Percentiles rank a stretch among this genome's conserved stretches.
Evolutionary conservation across 2,113 vertebrate species (phyloP).

Genomic region (Microtus richardsoni): DNA sequence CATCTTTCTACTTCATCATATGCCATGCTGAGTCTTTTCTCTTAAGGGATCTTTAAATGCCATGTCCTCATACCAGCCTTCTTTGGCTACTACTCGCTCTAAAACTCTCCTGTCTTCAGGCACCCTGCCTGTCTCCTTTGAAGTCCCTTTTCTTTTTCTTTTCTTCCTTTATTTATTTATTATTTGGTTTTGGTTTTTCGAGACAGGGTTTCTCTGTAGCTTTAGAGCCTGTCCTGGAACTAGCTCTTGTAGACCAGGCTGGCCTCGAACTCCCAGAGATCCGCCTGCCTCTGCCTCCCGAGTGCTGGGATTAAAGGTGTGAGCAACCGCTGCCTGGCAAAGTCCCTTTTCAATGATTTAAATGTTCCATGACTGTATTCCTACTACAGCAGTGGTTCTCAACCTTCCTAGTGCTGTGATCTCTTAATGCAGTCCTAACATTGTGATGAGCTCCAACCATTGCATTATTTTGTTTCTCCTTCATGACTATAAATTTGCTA

Average conservation of each 20-base stretch:
- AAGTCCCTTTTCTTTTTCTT: no score
- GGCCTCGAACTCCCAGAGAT: no score
- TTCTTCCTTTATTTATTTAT: no score
- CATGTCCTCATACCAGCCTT: not conserved
- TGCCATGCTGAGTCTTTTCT: not conserved
- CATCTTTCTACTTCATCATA: not conserved
- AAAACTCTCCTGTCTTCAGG: not conserved
- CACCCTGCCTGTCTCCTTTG: not conserved
- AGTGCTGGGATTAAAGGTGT: no score
- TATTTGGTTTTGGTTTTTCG: no score
- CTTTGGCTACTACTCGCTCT: not conserved
- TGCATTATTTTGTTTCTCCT: not conserved
- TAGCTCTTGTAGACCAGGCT: no score
- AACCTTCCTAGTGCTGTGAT: not conserved
- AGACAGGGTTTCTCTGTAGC: no score
- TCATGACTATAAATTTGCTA: not conserved
- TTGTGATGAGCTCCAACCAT: not conserved
- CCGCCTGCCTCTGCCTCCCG: no score
- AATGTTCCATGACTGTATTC: not conserved
- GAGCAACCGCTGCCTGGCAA: no score
- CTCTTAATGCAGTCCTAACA: not conserved
- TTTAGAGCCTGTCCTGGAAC: no score
- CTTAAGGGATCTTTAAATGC: conserved; percentile 13
- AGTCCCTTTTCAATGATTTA: not conserved
- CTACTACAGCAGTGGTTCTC: not conserved